phyloP scores from a whole-genome alignment of 1,140 invertebrate species.

The Aphis craccivora region DNA sequence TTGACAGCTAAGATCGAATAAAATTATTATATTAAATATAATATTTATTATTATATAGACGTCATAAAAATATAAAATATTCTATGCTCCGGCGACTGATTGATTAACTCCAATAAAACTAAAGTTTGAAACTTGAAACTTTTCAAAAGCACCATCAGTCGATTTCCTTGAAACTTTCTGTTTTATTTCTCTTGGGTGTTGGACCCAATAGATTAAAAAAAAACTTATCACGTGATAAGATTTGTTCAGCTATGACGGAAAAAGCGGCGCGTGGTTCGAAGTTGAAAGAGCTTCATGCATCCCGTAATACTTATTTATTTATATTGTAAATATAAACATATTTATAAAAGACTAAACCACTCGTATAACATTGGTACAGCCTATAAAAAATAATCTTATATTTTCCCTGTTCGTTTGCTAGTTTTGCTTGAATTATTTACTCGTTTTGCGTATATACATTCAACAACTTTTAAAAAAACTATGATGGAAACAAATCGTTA shows the following conservation, averaged over 20 bases:
- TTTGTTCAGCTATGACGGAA: neutral
- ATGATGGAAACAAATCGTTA: neutral
- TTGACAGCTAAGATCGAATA: neutral
- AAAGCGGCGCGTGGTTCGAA: neutral
- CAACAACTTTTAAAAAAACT: neutral
- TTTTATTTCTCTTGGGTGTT: constrained; percentile 21
- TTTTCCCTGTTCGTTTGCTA: neutral
- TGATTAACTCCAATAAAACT: constrained; percentile 48
- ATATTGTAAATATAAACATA: neutral
- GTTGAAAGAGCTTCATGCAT: too few species aligned
- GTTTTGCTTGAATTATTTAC: neutral
- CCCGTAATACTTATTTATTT: neutral
- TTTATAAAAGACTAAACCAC: neutral
- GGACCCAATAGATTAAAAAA: neutral
- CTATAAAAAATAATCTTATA: neutral
- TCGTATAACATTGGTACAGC: neutral
- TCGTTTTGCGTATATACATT: neutral
- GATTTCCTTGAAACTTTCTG: constrained; percentile 18
- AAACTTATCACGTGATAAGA: constrained; percentile 3
- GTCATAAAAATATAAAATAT: constrained; percentile 23
- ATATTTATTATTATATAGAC: neutral
- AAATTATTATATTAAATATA: neutral
- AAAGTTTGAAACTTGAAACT: constrained; percentile 39
- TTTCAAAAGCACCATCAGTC: neutral
- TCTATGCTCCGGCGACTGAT: neutral